These are phyloP conservation scores for Vombatus ursinus DNA, from an alignment of 2,113 vertebrate species.

Conservation along the genomic window DNA sequence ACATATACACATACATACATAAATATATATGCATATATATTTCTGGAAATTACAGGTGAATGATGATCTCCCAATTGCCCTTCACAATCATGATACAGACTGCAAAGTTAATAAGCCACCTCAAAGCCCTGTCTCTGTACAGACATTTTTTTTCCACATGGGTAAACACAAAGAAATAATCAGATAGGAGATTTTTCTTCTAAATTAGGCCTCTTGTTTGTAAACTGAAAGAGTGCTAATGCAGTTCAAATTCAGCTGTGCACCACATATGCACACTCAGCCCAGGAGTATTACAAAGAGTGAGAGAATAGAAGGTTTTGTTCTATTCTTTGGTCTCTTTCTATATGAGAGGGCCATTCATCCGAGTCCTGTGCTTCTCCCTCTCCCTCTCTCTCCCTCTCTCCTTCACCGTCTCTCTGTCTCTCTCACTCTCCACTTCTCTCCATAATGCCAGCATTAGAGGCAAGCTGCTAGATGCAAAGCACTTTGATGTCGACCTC, in stretches of 20 bases:
- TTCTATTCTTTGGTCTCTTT: slow-evolving; percentile 89
- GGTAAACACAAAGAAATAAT: slow-evolving; percentile 86
- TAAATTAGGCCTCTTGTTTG: slow-evolving; percentile 98
- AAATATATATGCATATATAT: background rate
- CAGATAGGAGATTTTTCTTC: slow-evolving; percentile 86
- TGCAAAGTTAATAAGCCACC: slow-evolving; percentile 83
- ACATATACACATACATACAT: background rate
- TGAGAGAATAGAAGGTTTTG: slow-evolving; percentile 94
- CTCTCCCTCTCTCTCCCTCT: slow-evolving; percentile 88
- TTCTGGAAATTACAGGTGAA: slow-evolving; percentile 75
- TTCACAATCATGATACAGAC: slow-evolving; percentile 67
- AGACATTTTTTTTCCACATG: slow-evolving; percentile 81
- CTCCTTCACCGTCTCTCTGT: slow-evolving; percentile 87
- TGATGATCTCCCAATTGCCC: slow-evolving; percentile 71
- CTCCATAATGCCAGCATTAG: slow-evolving; percentile 94
- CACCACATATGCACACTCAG: slow-evolving; percentile 76
- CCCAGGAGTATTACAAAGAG: slow-evolving; percentile 89
- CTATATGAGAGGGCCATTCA: slow-evolving; percentile 88
- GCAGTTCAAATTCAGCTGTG: slow-evolving; percentile 83
- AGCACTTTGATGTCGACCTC: slow-evolving; percentile 96
- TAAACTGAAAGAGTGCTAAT: slow-evolving; percentile 94
- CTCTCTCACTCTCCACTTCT: slow-evolving; percentile 87
- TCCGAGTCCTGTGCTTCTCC: slow-evolving; percentile 81
- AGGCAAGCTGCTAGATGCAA: slow-evolving; percentile 92
- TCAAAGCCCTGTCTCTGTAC: slow-evolving; percentile 70